Percentiles rank a stretch among this genome's conserved stretches.
Conservation (phyloP, 2,113 vertebrate species). For the Macroglossus sobrinus region DNA sequence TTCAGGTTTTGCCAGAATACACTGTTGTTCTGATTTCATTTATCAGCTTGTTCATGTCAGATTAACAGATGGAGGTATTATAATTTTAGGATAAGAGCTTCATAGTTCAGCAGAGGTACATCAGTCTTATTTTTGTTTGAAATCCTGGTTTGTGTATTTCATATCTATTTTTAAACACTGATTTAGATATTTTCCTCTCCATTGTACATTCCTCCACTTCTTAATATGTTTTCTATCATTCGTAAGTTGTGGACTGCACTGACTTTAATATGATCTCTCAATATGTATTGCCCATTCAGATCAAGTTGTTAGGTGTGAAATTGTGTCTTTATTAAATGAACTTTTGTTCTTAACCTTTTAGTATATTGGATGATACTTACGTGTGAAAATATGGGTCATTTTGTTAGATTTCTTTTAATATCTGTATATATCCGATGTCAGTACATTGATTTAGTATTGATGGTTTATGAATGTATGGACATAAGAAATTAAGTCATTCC, state of each 20-base stretch:
- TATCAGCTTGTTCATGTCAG: constrained; percentile 56
- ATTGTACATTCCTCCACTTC: background rate
- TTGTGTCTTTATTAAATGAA: constrained; percentile 18
- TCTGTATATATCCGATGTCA: background rate
- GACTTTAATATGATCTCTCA: constrained; percentile 6
- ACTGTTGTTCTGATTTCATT: constrained; percentile 59
- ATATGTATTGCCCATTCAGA: background rate
- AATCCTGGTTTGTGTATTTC: constrained; percentile 21
- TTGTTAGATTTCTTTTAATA: constrained; percentile 26
- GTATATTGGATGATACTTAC: constrained; percentile 14
- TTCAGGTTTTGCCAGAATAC: constrained; percentile 56
- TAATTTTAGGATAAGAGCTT: constrained; percentile 50
- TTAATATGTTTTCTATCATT: constrained; percentile 36
- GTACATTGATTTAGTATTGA: background rate
- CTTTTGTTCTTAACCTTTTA: constrained; percentile 17
- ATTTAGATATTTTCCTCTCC: constrained; percentile 38
- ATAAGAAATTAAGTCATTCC: constrained; percentile 23
- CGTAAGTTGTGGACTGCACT: constrained; percentile 15
- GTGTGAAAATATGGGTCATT: background rate
- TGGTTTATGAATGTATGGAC: background rate
- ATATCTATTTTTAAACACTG: constrained; percentile 48
- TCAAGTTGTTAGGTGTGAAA: background rate
- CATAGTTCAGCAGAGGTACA: background rate
- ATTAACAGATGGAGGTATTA: constrained; percentile 57
- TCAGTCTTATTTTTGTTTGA: constrained; percentile 2